Evolutionary conservation across 2,113 vertebrate species (phyloP).

Genomic region (Callopanchax toddi): DNA sequence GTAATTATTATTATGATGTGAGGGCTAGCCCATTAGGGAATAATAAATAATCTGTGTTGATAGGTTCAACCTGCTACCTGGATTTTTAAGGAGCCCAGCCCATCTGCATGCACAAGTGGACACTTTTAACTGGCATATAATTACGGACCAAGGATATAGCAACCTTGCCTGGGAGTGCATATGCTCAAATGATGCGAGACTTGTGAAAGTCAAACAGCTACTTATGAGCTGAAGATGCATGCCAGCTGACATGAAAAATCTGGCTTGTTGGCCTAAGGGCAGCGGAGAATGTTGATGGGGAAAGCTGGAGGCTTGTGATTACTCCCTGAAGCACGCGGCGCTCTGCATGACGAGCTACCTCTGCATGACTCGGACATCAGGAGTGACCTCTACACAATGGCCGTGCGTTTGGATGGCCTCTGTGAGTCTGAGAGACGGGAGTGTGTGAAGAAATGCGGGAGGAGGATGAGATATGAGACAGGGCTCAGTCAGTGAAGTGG

Average conservation of each 20-base stretch:
- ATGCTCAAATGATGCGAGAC: conserved; percentile 74
- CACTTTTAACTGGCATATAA: conserved; percentile 80
- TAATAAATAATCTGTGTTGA: conserved; percentile 60
- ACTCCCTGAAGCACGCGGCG: conserved; percentile 74
- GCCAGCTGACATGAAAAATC: conserved; percentile 84
- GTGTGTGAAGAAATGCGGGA: neutral
- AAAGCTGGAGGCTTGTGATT: conserved; percentile 74
- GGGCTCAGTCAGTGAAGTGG: conserved; percentile 51
- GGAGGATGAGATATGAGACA: conserved; percentile 23
- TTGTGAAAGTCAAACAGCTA: conserved; percentile 86
- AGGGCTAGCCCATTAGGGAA: conserved; percentile 49
- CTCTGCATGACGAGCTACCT: conserved; percentile 67
- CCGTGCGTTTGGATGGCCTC: conserved; percentile 44
- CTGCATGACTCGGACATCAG: conserved; percentile 69
- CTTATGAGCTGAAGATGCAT: conserved; percentile 81
- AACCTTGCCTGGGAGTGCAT: conserved; percentile 80
- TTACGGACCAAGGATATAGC: conserved; percentile 78
- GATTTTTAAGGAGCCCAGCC: conserved; percentile 63
- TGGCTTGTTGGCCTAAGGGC: conserved; percentile 80
- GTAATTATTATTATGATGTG: conserved; percentile 47
- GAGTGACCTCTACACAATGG: conserved; percentile 78
- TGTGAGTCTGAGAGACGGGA: conserved; percentile 31
- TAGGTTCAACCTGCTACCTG: conserved; percentile 68
- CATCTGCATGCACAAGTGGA: conserved; percentile 81
- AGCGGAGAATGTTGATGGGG: conserved; percentile 74